phyloP scores from a whole-genome alignment of 2,113 vertebrate species.

The Tympanuchus pallidicinctus region DNA sequence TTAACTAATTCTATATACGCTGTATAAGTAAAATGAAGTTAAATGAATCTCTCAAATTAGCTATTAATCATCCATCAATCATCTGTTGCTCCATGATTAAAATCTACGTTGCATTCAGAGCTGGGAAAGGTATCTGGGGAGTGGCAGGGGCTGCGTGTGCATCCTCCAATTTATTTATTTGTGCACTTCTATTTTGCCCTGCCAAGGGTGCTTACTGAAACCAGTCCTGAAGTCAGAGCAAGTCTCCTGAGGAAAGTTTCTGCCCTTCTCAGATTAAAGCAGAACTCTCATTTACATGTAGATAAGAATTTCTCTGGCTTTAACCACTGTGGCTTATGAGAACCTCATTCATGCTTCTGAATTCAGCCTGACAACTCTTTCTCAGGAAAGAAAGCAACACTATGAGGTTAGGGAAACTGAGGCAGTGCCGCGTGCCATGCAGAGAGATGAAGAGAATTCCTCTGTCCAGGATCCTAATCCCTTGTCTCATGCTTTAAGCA shows the following conservation, averaged over 20 bases:
- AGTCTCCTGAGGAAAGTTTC: constrained; percentile 35
- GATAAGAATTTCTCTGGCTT: background rate
- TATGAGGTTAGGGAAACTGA: constrained; percentile 15
- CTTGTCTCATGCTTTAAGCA: background rate
- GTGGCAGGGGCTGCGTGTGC: constrained; percentile 42
- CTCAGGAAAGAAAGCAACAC: background rate
- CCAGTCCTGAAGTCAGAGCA: constrained; percentile 36
- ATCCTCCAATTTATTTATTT: constrained; percentile 62
- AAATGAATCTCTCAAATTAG: constrained; percentile 75
- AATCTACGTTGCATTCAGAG: constrained; percentile 66
- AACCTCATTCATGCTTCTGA: constrained; percentile 23
- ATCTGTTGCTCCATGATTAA: constrained; percentile 76
- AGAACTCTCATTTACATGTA: constrained; percentile 43
- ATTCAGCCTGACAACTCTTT: constrained; percentile 16
- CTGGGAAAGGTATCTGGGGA: constrained; percentile 63
- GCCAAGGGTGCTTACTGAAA: constrained; percentile 21
- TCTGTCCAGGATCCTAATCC: background rate
- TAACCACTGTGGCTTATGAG: background rate
- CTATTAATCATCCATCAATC: constrained; percentile 81
- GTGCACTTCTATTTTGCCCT: background rate
- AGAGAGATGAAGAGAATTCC: background rate
- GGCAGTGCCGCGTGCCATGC: background rate
- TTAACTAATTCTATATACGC: constrained; percentile 83
- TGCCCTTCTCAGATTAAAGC: constrained; percentile 11
- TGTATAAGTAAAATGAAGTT: constrained; percentile 82